Evolutionary conservation across 2,113 vertebrate genomes (phyloP).

Genomic region (Apteryx mantelli): DNA sequence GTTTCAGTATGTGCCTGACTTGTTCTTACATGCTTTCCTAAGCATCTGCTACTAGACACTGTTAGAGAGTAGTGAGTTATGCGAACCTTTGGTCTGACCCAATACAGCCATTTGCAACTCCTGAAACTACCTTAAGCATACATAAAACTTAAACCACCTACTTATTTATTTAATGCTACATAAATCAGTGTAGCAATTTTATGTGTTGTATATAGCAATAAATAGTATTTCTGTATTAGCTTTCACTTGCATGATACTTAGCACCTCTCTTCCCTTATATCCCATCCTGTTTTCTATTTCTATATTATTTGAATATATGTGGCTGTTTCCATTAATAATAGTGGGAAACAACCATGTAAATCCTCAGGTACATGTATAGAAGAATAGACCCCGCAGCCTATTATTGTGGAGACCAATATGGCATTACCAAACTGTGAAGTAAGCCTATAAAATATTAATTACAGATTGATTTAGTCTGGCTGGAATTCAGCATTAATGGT

Average conservation of each 20-base stretch:
- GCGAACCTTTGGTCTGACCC: not conserved
- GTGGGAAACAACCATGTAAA: not conserved
- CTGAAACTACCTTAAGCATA: not conserved
- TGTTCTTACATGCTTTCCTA: not conserved
- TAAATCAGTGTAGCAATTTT: not conserved
- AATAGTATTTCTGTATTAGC: not conserved
- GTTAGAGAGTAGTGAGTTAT: not conserved
- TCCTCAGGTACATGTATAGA: not conserved
- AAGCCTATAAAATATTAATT: slow-evolving; percentile 77
- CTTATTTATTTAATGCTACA: not conserved
- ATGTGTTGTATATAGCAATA: not conserved
- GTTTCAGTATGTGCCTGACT: not conserved
- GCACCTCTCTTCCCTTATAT: not conserved
- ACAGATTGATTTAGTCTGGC: slow-evolving; percentile 71
- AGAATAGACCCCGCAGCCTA: not conserved
- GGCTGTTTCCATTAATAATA: not conserved
- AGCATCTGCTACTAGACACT: not conserved
- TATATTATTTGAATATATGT: not conserved
- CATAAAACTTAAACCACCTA: not conserved
- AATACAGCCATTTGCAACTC: not conserved
- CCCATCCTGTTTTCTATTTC: not conserved
- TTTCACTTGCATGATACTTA: not conserved
- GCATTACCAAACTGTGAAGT: slow-evolving; percentile 38
- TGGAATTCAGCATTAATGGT: slow-evolving; percentile 69
- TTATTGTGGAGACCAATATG: not conserved